These are phyloP conservation scores for Theodoxus fluviatilis DNA, from an alignment of 2,888 invertebrate genomes.

Conservation along the genomic window DNA sequence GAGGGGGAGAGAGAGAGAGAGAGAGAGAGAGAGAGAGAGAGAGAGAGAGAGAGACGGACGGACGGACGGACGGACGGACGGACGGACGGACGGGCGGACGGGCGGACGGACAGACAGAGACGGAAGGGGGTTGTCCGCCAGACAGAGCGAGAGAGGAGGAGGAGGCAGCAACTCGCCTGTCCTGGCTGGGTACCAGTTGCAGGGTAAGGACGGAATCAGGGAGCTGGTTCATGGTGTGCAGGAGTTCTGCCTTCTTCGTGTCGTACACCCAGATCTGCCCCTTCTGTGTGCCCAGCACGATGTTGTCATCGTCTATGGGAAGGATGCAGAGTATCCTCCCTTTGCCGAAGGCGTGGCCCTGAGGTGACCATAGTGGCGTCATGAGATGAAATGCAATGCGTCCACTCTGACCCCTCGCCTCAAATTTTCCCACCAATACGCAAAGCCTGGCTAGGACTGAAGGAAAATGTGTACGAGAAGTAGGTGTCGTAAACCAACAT, in stretches of 20 bases:
- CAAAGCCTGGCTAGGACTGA: too few relatives aligned
- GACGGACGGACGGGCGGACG: not conserved
- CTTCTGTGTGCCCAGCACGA: slow-evolving; percentile 54
- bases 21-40: slow-evolving; percentile 12
- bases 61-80: not conserved
- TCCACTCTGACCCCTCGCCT: too few relatives aligned
- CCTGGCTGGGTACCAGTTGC: not conserved
- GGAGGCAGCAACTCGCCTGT: not conserved
- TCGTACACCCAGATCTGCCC: slow-evolving; percentile 55
- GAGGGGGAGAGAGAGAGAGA: not conserved
- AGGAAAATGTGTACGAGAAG: too few relatives aligned
- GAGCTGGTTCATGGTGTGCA: slow-evolving; percentile 42
- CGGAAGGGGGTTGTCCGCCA: not conserved
- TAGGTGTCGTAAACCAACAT: too few relatives aligned
- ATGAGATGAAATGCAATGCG: too few relatives aligned
- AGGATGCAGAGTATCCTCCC: slow-evolving; percentile 53
- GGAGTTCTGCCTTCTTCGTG: slow-evolving; percentile 36
- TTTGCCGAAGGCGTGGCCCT: slow-evolving; percentile 35
- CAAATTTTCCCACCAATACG: too few relatives aligned
- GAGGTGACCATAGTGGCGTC: not conserved
- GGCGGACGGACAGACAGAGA: not conserved
- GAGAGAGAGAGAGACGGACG: slow-evolving; percentile 4
- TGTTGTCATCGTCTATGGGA: slow-evolving; percentile 37
- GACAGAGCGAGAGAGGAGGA: not conserved
- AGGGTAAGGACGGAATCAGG: slow-evolving; percentile 48